phyloP scores from a whole-genome alignment of 2,888 invertebrate genomes.

The Chrysopilus asiliformis region DNA sequence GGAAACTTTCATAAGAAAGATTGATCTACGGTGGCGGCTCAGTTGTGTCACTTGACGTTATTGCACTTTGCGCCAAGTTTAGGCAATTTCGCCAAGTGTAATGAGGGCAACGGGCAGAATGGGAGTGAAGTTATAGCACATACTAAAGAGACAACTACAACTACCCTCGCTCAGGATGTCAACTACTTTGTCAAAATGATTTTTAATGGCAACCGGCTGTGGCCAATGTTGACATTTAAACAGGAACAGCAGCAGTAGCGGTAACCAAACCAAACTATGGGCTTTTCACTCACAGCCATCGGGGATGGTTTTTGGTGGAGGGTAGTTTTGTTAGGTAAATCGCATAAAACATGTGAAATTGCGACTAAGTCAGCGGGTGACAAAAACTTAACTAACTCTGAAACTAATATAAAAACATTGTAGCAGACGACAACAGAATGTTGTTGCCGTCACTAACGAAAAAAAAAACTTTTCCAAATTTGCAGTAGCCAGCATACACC shows the following conservation, averaged over 20 bases:
- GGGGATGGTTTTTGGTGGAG: too few species aligned
- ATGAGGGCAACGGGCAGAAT: neutral
- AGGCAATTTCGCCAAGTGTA: neutral
- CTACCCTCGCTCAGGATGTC: too few species aligned
- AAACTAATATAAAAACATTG: constrained; percentile 13
- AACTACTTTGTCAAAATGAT: constrained; percentile 14
- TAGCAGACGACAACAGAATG: neutral
- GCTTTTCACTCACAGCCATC: too few species aligned
- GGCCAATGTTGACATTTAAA: constrained; percentile 3
- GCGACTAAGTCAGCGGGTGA: too few species aligned
- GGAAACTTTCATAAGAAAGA: too few species aligned
- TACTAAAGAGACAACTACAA: neutral
- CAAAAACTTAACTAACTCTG: constrained; percentile 10
- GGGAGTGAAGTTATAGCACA: neutral
- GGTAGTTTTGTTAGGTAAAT: too few species aligned
- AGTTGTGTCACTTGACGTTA: neutral
- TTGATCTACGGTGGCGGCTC: neutral
- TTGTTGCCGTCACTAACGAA: neutral
- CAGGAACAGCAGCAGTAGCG: too few species aligned
- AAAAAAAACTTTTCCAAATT: neutral
- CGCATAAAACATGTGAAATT: too few species aligned
- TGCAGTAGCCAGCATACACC: neutral
- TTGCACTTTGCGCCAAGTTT: neutral
- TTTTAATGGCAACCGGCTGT: constrained; percentile 14
- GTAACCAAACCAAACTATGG: too few species aligned